Conservation (phyloP, 2,888 invertebrate species). For the Pristionchus fissidentatus region DNA sequence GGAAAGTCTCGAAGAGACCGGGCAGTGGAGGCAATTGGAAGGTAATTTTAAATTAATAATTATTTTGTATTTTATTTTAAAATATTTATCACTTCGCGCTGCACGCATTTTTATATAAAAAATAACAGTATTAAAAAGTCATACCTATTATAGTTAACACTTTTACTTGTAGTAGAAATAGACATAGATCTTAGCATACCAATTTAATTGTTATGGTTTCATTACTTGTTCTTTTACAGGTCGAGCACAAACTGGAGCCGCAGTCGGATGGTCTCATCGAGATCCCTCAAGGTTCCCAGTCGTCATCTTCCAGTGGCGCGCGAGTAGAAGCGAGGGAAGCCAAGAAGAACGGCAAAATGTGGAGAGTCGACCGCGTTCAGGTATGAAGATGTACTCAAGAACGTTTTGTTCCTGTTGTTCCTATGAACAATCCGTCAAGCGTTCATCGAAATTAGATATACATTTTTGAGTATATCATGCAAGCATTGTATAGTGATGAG, state of each 20-base stretch:
- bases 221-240: background rate
- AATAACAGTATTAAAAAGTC: no score
- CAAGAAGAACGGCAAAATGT: slow-evolving; percentile 42
- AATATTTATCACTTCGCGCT: no score
- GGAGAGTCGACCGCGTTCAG: slow-evolving; percentile 47
- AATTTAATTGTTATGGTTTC: no score
- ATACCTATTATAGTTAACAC: no score
- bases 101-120: no score
- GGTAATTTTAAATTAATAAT: background rate
- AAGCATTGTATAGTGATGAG: no score
- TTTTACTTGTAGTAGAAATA: no score
- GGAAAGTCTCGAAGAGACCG: background rate
- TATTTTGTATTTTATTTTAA: background rate
- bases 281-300: no score
- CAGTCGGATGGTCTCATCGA: slow-evolving; percentile 21
- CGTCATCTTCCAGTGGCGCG: background rate
- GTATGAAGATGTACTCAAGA: background rate
- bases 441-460: background rate
- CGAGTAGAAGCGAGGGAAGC: slow-evolving; percentile 18
- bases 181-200: no score
- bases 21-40: slow-evolving; percentile 44
- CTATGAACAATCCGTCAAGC: background rate
- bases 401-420: no score
- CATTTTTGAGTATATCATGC: no score
- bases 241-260: slow-evolving; percentile 15